Base-by-base conservation (phyloP, 1,140 invertebrate genomes). In the Eriocheir sinensis region DNA sequence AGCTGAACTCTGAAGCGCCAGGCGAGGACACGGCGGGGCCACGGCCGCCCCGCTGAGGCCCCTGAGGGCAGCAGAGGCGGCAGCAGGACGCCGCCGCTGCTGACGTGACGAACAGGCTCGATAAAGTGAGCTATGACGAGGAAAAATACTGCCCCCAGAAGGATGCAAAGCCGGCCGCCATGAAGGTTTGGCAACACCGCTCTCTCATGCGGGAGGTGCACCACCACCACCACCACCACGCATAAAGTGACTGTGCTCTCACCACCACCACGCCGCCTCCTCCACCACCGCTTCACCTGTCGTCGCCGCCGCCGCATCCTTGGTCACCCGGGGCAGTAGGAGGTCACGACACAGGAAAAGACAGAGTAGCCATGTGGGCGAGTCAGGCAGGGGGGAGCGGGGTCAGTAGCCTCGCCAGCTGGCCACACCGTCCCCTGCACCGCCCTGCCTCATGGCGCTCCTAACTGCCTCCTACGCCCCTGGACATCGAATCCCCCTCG, bases 231-330 rank as follows among this genome's bases (percentile, higher is more conserved):
- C 60, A 72, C 60, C 60, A 72, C n/a, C 60, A 72, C 60, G 60
- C 60, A n/a, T 72, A 72, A 72, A 72, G 60, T 72, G 60, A 72
- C 60, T 72, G 60, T 72, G 60, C 60, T n/a, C n/a, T n/a, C n/a
- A 72, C 21, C 12, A n/a, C 60, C n/a, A n/a, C 60, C 60, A 72
- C 60, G 60, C 60, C 12, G 27, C 60, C 60, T n/a, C 60, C 27
- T 72, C 60, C 60, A n/a, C 60, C 12, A 21, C 60, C 60, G n/a
- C 60, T n/a, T 72, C 60, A 72, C 60, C 60, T 72, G 60, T n/a
- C 60, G 60, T 4, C 8, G 60, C 8, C 53, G 27, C 60, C n/a
- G 4, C n/a, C 27, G 27, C n/a, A 72, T n/a, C 60, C 60, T 72
- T 72, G 60, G 60, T 72, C 60, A 72, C 60, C 60, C 27, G 60